phyloP scores from a whole-genome alignment of 2,113 vertebrate species.

The Oreotrochilus melanogaster region DNA sequence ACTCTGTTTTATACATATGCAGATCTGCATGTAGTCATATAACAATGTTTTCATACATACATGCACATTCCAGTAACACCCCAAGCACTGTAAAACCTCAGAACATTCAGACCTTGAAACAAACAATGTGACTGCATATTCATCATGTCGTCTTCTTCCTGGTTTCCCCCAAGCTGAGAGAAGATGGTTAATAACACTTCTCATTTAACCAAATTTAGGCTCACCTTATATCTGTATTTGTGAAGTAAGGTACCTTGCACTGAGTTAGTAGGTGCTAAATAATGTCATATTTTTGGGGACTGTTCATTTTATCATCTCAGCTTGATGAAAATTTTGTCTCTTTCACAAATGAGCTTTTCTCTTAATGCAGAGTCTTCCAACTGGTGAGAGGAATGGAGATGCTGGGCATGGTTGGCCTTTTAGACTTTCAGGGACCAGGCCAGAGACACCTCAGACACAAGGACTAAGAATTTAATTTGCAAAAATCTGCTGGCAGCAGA shows the following conservation, averaged over 20 bases:
- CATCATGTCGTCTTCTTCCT: accelerated
- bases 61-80: background rate
- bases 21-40: background rate
- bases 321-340: background rate
- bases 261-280: background rate
- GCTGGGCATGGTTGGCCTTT: background rate
- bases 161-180: background rate
- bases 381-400: background rate
- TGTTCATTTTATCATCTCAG: background rate
- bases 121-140: background rate
- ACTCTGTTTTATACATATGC: background rate
- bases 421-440: background rate
- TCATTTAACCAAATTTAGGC: background rate
- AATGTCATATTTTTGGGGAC: background rate
- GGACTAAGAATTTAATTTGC: background rate
- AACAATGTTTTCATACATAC: background rate
- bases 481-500: background rate
- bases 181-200: background rate
- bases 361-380: background rate
- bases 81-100: background rate
- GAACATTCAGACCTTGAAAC: background rate
- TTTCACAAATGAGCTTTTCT: background rate
- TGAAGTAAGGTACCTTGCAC: background rate
- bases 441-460: background rate
- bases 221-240: background rate